Evolutionary conservation across 2,888 invertebrate genomes (phyloP).

Genomic region (Cephus spinipes): DNA sequence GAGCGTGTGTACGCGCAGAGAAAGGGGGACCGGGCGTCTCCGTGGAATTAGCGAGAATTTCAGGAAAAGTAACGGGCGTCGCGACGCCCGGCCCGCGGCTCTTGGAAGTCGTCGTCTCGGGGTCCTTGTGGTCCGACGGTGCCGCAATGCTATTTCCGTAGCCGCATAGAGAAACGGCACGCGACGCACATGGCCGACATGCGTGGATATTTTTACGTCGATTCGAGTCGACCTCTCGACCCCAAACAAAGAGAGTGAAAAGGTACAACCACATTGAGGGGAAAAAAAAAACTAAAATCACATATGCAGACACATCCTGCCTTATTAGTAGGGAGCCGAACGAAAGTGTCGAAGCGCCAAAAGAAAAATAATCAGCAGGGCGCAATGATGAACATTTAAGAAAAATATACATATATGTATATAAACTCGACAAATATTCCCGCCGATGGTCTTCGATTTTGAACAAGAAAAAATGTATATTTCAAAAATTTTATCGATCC

Average conservation of each 20-base stretch:
- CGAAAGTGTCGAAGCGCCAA: background rate
- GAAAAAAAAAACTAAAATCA: background rate
- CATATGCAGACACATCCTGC: background rate
- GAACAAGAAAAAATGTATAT: background rate
- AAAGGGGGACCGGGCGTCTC: background rate
- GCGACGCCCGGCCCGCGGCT: background rate
- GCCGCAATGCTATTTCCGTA: background rate
- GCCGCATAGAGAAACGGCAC: background rate
- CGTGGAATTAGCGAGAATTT: background rate
- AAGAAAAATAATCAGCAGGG: background rate
- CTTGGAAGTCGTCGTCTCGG: background rate
- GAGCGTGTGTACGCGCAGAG: background rate
- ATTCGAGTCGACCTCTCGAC: background rate
- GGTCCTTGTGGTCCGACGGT: background rate
- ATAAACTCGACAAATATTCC: no score
- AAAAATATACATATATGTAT: background rate
- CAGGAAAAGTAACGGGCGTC: background rate
- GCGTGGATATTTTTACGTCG: background rate
- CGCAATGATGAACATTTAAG: background rate
- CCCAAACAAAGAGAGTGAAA: background rate
- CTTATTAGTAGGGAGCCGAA: background rate
- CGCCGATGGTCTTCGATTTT: background rate
- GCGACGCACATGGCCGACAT: background rate
- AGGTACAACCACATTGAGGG: background rate
- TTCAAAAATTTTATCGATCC: background rate